Base-by-base conservation (phyloP, 2,888 invertebrate species). In the Melinaea marsaeus region DNA sequence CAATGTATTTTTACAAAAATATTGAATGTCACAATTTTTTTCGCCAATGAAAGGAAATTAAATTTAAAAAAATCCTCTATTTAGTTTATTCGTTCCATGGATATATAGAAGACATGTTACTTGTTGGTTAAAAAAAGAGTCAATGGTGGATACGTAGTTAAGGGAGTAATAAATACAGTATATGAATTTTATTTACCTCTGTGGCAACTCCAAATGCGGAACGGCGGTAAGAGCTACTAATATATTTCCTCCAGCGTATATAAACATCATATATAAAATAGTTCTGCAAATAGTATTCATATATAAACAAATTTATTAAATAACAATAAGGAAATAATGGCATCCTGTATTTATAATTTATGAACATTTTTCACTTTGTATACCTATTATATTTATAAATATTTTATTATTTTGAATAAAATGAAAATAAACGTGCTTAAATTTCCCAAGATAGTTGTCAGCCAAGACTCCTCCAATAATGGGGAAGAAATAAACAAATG, bases 401-500 rank as follows among this genome's bases (percentile, higher is more conserved):
- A 9, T 42, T 9, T 9, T 42, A 9, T 42, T 9, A 3, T 42
- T 42, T 42, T 42, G 4, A 34, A 48, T 34, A 32, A 56, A 3
- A 37, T 11, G 13, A 58, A 37, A 33, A 34, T 46, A 55, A 62
- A 51, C 37, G 33, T 33, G 69, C 89, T 92, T 94, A 87, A 94
- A 96, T 86, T 96, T 95, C 66, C 96, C 96, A 45, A 95, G 85
- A 80, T 93, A 94, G 68, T 95, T 95, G 84, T 96, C 96, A 1
- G 96, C 95, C 42, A 96, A 75, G 57, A 96, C 93, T 0, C 96
- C 96, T 0, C 96, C 96, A 59, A 96, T 82, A 6, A 96, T 79
- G 0, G 96, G 96, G 58, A 94, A 94, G 72, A 95, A 93, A 80
- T 96, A 96, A 34, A 95, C 94, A 55, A 95, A 83, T 80, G 94